Evolutionary conservation across 2,888 invertebrate genomes (phyloP).

Genomic region (Lobophora halterata): DNA sequence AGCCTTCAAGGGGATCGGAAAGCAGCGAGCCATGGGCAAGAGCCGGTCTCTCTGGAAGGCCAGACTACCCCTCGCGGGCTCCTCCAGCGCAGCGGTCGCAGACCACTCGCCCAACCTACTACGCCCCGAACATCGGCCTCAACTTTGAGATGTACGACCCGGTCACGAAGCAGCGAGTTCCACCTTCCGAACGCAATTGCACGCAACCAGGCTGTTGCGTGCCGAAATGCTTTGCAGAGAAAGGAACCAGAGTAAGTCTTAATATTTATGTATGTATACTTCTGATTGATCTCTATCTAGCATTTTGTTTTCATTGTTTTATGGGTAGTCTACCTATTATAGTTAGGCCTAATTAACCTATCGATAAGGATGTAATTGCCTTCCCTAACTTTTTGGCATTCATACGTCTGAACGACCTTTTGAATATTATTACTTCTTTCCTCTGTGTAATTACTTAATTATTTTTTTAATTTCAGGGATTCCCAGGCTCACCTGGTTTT

Average conservation of each 20-base stretch:
- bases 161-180: slow-evolving; percentile 60
- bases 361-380: too few species aligned
- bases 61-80: slow-evolving; percentile 23
- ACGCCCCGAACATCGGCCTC: slow-evolving; percentile 29
- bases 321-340: too few species aligned
- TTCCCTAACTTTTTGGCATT: too few species aligned
- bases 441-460: neutral
- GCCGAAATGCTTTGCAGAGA: slow-evolving; percentile 94
- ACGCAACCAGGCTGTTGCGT: slow-evolving; percentile 86
- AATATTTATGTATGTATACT: too few species aligned
- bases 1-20: too few species aligned
- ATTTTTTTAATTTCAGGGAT: slow-evolving; percentile 79
- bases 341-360: too few species aligned
- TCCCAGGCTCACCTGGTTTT: slow-evolving; percentile 86
- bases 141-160: slow-evolving; percentile 64
- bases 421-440: too few species aligned
- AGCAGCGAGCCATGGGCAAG: slow-evolving; percentile 24
- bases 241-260: slow-evolving; percentile 89
- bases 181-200: slow-evolving; percentile 80
- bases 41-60: slow-evolving; percentile 40
- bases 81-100: slow-evolving; percentile 4
- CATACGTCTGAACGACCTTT: too few species aligned
- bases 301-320: too few species aligned
- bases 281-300: too few species aligned
- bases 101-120: slow-evolving; percentile 20